A percentile compares a stretch with the other conserved stretches of the same genome.
These are phyloP conservation scores for Babylonia areolata DNA, from an alignment of 1,140 invertebrate species.

Conservation along the genomic window DNA sequence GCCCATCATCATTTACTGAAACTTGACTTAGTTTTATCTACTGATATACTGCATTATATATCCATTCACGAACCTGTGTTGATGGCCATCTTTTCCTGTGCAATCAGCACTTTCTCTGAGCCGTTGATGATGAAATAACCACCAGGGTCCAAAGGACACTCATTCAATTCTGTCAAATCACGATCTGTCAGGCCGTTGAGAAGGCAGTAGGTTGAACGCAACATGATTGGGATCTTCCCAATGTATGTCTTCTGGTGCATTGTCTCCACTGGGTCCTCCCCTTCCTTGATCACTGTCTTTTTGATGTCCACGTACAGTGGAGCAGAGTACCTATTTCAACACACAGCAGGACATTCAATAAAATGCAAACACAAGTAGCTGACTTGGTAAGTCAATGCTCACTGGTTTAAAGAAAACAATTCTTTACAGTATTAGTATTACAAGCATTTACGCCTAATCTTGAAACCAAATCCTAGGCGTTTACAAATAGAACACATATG, in stretches of 20 bases:
- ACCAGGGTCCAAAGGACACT: conserved; percentile 97
- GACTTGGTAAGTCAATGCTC: background rate
- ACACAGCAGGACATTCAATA: background rate
- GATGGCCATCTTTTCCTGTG: conserved; percentile 99
- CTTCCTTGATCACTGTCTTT: conserved; percentile 93
- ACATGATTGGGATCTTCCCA: conserved; percentile 99
- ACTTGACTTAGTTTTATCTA: no score
- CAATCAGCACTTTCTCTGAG: conserved; percentile 87
- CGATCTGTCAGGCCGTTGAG: conserved; percentile 95
- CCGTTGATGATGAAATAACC: conserved; percentile 78
- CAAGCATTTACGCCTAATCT: no score
- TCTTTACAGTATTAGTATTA: background rate
- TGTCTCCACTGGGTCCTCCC: conserved; percentile 93
- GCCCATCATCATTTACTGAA: background rate
- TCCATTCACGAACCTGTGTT: conserved; percentile 86
- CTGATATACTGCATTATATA: background rate
- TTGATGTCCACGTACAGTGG: conserved; percentile 99
- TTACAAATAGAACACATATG: no score
- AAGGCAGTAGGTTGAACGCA: conserved; percentile 96
- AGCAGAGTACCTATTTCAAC: conserved; percentile 89
- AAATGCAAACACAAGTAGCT: background rate
- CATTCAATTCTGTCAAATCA: conserved; percentile 98
- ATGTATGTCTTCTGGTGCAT: conserved; percentile 99
- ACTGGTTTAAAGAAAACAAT: background rate
- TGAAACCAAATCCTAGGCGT: no score